A percentile compares a stretch with the other conserved stretches of the same genome.
Evolutionary conservation across 2,888 invertebrate genomes (phyloP).

Genomic region (Brachycybe producta): DNA sequence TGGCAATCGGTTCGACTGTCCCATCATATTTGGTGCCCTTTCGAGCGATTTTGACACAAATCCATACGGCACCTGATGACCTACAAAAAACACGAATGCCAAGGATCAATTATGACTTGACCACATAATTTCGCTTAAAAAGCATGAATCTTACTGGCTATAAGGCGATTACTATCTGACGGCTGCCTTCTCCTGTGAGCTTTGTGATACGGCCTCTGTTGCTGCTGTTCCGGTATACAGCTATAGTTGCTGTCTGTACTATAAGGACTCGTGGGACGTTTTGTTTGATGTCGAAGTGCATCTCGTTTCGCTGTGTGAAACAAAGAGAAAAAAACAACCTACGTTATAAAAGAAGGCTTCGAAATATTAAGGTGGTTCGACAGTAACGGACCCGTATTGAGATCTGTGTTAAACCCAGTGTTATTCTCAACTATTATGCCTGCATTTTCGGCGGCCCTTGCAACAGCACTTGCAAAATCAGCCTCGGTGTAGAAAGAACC

Average conservation of each 20-base stretch:
- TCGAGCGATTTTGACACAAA: conserved; percentile 17
- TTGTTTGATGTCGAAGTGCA: conserved; percentile 14
- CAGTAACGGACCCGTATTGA: conserved; percentile 15
- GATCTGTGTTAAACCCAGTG: conserved; percentile 16
- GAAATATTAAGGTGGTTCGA: no score
- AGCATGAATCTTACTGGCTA: conserved; percentile 1
- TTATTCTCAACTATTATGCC: conserved; percentile 33
- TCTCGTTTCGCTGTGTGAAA: not conserved
- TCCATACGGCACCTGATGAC: conserved; percentile 10
- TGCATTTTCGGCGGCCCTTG: conserved; percentile 34
- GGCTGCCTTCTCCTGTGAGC: conserved; percentile 17
- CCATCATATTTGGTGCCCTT: conserved; percentile 9
- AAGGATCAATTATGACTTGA: not conserved
- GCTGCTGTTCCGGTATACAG: conserved; percentile 23
- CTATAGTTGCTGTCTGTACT: conserved; percentile 37
- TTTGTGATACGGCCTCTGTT: conserved; percentile 14
- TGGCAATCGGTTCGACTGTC: conserved; percentile 7
- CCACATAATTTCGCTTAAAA: not conserved
- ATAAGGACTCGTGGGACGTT: conserved; percentile 33
- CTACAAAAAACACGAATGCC: conserved; percentile 1
- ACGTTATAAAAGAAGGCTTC: no score
- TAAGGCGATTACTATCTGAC: conserved; percentile 6
- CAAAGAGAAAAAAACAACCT: not conserved
- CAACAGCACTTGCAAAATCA: conserved; percentile 36
- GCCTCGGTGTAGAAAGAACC: conserved; percentile 35